Evolutionary conservation across 2,797 vertebrate species (phyloP).

Genomic region (Gymnopithys bicolor): DNA sequence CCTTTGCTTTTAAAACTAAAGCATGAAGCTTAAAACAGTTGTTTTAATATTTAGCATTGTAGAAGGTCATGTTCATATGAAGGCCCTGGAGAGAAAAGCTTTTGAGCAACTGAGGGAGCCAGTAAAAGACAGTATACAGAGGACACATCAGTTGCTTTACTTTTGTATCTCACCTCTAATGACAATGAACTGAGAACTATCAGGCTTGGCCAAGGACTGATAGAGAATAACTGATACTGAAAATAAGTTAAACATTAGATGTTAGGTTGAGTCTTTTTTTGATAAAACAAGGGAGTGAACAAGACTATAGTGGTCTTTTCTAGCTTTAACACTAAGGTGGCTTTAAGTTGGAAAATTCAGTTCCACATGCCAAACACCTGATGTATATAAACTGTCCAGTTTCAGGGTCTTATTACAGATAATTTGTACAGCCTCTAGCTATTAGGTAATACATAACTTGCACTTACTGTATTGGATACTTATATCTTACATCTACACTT

Average conservation of each 20-base stretch:
- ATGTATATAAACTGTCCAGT: not conserved
- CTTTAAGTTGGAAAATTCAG: not conserved
- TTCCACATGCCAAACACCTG: not conserved
- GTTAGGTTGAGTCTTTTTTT: not conserved
- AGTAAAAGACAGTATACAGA: not conserved
- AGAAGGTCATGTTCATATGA: not conserved
- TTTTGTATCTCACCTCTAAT: not conserved
- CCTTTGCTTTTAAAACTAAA: slow-evolving; percentile 24
- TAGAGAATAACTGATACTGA: not conserved
- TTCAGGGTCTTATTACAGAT: not conserved
- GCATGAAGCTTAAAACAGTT: not conserved
- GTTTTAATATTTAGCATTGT: slow-evolving; percentile 29
- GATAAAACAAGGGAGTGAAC: not conserved
- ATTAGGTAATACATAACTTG: not conserved
- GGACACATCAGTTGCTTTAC: not conserved
- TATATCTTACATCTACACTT: not conserved
- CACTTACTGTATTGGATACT: not conserved
- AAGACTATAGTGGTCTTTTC: not conserved
- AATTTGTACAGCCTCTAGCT: not conserved
- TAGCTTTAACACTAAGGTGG: not conserved
- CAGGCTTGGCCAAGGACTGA: not conserved
- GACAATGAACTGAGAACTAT: not conserved
- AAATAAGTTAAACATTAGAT: not conserved
- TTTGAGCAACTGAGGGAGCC: not conserved
- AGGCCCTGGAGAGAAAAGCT: not conserved